Evolutionary conservation across 2,797 vertebrate species (phyloP).

Genomic region (Discoglossus pictus): DNA sequence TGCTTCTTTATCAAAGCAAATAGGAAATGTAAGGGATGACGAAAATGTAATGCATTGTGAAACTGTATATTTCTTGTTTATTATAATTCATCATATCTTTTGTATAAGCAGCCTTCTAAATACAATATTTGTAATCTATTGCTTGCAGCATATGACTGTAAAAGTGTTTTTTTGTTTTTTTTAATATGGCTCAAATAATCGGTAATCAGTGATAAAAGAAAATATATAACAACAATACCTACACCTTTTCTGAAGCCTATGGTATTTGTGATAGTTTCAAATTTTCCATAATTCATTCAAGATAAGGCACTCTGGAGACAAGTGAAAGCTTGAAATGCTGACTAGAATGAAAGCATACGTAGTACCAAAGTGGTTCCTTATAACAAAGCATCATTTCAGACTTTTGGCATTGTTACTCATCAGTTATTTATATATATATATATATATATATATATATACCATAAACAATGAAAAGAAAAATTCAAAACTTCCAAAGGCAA

Average conservation of each 20-base stretch:
- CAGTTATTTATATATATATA: too few relatives aligned
- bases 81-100: too few relatives aligned
- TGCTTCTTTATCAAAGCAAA: too few relatives aligned
- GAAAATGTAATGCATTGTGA: not conserved
- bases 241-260: not conserved
- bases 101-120: constrained; percentile 1
- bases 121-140: constrained; percentile 6
- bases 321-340: constrained; percentile 9
- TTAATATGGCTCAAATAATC: not conserved
- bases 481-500: not conserved
- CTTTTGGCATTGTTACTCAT: not conserved
- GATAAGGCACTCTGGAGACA: constrained; percentile 2
- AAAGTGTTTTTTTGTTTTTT: constrained; percentile 2
- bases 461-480: constrained; percentile 9
- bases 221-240: constrained; percentile 1
- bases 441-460: too few relatives aligned
- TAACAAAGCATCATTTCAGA: constrained; percentile 6
- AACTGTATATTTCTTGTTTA: not conserved
- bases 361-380: constrained; percentile 13
- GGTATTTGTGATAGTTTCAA: constrained; percentile 18
- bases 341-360: not conserved
- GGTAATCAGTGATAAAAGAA: constrained; percentile 23
- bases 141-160: not conserved
- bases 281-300: constrained; percentile 23
- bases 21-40: too few relatives aligned